Conservation (phyloP, 1,140 invertebrate genomes). For the Hypothenemus hampei region DNA sequence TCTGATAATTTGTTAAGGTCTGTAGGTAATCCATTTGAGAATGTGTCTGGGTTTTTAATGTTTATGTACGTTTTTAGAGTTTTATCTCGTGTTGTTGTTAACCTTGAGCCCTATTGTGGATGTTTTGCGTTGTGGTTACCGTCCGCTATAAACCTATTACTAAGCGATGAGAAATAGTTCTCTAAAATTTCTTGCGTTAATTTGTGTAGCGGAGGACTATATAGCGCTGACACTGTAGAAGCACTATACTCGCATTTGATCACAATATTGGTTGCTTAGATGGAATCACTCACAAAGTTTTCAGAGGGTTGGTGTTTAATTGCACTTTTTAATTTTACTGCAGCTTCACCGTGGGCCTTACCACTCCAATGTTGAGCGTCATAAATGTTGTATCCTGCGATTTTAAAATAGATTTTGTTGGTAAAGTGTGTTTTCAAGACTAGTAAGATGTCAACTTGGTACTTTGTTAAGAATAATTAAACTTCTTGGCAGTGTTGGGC, state of each 20-base stretch:
- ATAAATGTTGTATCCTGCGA: not conserved
- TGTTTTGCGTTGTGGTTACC: not conserved
- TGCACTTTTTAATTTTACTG: not conserved
- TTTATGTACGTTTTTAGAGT: no score
- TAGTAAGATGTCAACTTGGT: not conserved
- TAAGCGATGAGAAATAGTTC: not conserved
- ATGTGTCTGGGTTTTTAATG: no score
- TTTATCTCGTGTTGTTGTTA: not conserved
- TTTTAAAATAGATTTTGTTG: not conserved
- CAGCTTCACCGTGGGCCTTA: not conserved
- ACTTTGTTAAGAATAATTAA: not conserved
- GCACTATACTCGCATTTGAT: not conserved
- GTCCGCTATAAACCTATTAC: not conserved
- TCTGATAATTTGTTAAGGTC: no score
- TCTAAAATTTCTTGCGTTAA: not conserved
- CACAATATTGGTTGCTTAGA: not conserved
- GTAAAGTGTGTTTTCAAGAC: not conserved
- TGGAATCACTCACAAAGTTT: not conserved
- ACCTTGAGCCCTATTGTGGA: not conserved
- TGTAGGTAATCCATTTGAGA: no score
- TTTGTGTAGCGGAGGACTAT: not conserved
- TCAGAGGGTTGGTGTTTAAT: not conserved
- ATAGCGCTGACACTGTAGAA: not conserved
- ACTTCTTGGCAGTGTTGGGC: not conserved
- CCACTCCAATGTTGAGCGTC: not conserved